Conservation (phyloP, 2,888 invertebrate genomes). For the Thecophora atra region DNA sequence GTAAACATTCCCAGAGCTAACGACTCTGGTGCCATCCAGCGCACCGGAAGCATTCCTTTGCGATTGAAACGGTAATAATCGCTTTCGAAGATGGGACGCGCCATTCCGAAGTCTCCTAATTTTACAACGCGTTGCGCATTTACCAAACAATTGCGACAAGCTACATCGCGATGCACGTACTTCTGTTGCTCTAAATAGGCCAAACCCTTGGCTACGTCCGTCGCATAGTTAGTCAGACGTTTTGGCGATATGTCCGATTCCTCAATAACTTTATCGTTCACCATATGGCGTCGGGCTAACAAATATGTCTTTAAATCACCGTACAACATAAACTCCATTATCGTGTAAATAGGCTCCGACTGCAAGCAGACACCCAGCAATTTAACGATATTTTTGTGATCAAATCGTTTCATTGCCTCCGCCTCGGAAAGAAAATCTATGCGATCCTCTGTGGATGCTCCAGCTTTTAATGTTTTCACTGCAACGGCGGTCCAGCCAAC, state of each 20-base stretch:
- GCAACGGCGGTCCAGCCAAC: constrained; percentile 86
- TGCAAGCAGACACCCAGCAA: constrained; percentile 87
- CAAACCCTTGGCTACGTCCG: constrained; percentile 86
- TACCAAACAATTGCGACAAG: constrained; percentile 81
- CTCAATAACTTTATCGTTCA: constrained; percentile 72
- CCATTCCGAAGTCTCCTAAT: constrained; percentile 90
- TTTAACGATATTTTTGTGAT: constrained; percentile 87
- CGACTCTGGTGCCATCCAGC: constrained; percentile 95
- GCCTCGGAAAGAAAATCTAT: constrained; percentile 92
- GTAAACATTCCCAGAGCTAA: constrained; percentile 84
- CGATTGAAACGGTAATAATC: constrained; percentile 91
- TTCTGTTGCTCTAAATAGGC: constrained; percentile 84
- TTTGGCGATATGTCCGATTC: constrained; percentile 80
- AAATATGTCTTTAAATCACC: constrained; percentile 92
- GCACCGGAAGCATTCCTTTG: constrained; percentile 86
- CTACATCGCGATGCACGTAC: constrained; percentile 90
- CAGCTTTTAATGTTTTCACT: constrained; percentile 87
- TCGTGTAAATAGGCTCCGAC: constrained; percentile 86
- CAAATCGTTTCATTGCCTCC: constrained; percentile 92
- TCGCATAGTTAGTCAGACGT: constrained; percentile 85
- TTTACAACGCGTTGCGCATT: constrained; percentile 79
- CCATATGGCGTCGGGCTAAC: constrained; percentile 83
- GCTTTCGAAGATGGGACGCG: constrained; percentile 84
- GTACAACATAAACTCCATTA: constrained; percentile 95
- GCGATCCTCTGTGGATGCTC: constrained; percentile 85